Evolutionary conservation across 2,797 vertebrate genomes (phyloP), one percentile per base, ranked within the genome.

Genomic region (Taeniopygia guttata): DNA sequence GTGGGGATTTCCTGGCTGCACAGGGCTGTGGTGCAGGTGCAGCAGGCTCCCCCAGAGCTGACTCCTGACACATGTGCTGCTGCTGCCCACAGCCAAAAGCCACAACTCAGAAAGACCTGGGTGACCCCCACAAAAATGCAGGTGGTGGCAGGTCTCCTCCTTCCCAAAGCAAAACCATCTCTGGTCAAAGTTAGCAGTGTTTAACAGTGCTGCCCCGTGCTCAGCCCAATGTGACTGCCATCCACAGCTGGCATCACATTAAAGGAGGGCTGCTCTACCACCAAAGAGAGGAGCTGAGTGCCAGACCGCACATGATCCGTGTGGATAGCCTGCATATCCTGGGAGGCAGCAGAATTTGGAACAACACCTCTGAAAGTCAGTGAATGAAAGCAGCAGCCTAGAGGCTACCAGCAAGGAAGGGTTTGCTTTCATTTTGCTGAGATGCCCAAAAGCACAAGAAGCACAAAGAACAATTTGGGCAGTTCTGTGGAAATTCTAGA

Each of bases 121-220:
- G 27, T 17, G 51, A 72, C 17, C 23, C 11, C 10, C 26, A 64
- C 20, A 46, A 72, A 90, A 89, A 36, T 10, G 36, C 64, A 68
- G 13, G 49, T 48, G 54, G 4, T 36, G 20, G 40, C 2, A 2
- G 27, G 26, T 6, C 3, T 26, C 36, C 16, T 79, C 0, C 0
- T 63, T 23, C 43, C 5, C 29, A 27, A 26, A 11, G 42, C 30
- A 45, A 38, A 64, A 29, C 16, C 13, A 14, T 9, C 23, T 82
- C 25, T 30, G 18, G 36, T 48, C 51, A 54, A 73, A 66, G 14
- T 29, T 21, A 79, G n/a, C 1, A 1, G 0, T 6, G 46, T 73
- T 55, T 40, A n/a, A n/a, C 17, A 8, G 13, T 1, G 2, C 27
- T 88, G 52, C 19, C n/a, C 70, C 15, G 3, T 8, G 34, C 49